Conservation (phyloP, 2,888 invertebrate genomes). For the Leptinotarsa juncta region DNA sequence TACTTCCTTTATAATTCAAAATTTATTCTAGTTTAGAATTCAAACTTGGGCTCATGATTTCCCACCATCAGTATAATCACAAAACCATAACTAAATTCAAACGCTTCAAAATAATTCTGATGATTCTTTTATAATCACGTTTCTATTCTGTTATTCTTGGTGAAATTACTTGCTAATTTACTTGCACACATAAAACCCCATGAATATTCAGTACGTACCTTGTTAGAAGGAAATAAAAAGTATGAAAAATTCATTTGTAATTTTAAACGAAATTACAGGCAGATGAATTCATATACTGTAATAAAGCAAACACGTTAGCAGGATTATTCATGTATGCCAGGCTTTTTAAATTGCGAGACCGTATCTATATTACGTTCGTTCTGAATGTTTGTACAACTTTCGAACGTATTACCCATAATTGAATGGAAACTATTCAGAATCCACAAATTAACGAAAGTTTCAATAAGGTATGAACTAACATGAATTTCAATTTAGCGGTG, state of each 20-base stretch:
- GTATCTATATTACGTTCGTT: background rate
- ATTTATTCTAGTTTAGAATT: too few species aligned
- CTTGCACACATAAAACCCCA: background rate
- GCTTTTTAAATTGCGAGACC: background rate
- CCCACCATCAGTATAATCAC: background rate
- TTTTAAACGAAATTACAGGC: constrained; percentile 1
- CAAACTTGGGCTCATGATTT: background rate
- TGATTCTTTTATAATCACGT: background rate
- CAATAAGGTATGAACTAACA: too few species aligned
- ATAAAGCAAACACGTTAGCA: constrained; percentile 13
- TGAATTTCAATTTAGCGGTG: too few species aligned
- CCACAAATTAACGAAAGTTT: too few species aligned
- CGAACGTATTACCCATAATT: background rate
- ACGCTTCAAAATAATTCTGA: background rate
- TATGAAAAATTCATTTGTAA: background rate
- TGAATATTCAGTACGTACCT: constrained; percentile 16
- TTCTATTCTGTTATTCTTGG: background rate
- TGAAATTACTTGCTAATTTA: constrained; percentile 4
- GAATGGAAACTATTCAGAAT: too few species aligned
- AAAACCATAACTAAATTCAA: background rate
- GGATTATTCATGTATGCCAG: background rate
- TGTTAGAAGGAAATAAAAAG: background rate
- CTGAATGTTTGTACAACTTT: background rate
- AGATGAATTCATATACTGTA: constrained; percentile 10
- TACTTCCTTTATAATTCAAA: too few species aligned